A percentile compares a stretch with the other conserved stretches of the same genome.
These are phyloP conservation scores for Hyla sarda DNA, from an alignment of 2,113 vertebrate genomes.

Conservation along the genomic window DNA sequence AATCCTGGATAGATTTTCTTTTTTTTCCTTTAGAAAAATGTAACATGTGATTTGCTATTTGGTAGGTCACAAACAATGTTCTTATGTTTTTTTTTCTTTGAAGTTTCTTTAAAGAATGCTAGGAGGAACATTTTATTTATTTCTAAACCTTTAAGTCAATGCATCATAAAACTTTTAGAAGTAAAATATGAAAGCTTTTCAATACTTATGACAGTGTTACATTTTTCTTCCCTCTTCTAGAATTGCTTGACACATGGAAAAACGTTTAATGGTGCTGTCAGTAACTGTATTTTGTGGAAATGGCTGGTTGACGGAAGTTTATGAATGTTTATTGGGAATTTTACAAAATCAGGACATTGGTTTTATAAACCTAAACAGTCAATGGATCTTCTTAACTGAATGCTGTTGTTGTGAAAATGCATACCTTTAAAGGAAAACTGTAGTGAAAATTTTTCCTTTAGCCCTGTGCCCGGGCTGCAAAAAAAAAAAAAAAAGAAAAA, in stretches of 20 bases:
- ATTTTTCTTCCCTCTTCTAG: not conserved
- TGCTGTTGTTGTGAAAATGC: not conserved
- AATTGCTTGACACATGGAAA: constrained; percentile 19
- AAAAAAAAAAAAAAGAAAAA: no score
- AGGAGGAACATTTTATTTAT: constrained; percentile 15
- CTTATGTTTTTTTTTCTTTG: not conserved
- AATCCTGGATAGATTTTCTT: constrained; percentile 5
- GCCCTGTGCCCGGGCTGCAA: no score
- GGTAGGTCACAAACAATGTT: constrained; percentile 40
- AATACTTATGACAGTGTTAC: constrained; percentile 9
- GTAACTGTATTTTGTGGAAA: not conserved
- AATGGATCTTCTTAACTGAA: no score
- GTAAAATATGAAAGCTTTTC: constrained; percentile 17
- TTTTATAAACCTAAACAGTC: not conserved
- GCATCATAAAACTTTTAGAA: constrained; percentile 12
- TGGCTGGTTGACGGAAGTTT: not conserved
- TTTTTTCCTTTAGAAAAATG: constrained; percentile 5
- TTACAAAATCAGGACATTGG: not conserved
- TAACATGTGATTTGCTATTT: constrained; percentile 37
- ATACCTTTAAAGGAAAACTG: no score
- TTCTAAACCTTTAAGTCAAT: not conserved
- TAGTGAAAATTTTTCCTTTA: no score
- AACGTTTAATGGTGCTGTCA: not conserved
- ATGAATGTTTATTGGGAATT: constrained; percentile 9
- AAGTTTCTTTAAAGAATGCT: not conserved